phyloP scores from a whole-genome alignment of 2,113 vertebrate genomes.

The Grammomys surdaster region DNA sequence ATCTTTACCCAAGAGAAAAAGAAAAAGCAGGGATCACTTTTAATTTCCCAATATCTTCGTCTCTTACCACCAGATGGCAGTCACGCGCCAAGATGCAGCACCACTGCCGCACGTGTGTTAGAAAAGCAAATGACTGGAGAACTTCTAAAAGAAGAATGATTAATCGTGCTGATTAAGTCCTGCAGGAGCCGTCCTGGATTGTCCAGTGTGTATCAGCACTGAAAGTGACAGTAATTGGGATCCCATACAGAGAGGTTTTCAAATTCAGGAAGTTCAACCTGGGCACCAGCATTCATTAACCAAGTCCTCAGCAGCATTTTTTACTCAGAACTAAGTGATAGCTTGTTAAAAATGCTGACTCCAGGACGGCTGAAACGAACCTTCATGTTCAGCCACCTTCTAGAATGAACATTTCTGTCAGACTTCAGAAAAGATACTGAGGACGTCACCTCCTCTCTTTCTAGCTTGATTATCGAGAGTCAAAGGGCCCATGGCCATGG shows the following conservation, averaged over 20 bases:
- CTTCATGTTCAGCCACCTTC: constrained; percentile 35
- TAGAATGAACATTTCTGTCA: background rate
- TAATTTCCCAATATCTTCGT: background rate
- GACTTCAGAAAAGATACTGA: background rate
- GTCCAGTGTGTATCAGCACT: background rate
- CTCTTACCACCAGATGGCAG: constrained; percentile 71
- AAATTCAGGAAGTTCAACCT: constrained; percentile 29
- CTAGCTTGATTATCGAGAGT: background rate
- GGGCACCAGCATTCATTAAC: constrained; percentile 60
- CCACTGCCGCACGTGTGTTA: background rate
- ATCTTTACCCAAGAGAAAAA: background rate
- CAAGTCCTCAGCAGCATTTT: background rate
- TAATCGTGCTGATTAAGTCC: constrained; percentile 51
- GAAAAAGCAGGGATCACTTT: background rate
- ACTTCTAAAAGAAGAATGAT: constrained; percentile 16
- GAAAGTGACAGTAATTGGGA: constrained; percentile 67
- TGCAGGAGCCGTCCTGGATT: background rate
- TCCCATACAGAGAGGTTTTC: constrained; percentile 32
- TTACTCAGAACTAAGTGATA: background rate
- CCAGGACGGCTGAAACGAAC: background rate
- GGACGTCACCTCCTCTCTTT: background rate
- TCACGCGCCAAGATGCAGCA: background rate
- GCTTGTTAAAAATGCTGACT: constrained; percentile 36
- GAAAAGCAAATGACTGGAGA: background rate
- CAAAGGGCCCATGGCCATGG: background rate